Percentiles rank a stretch among this genome's conserved stretches.
phyloP scores from a whole-genome alignment of 2,888 invertebrate genomes.

The Chymomyza amoena region DNA sequence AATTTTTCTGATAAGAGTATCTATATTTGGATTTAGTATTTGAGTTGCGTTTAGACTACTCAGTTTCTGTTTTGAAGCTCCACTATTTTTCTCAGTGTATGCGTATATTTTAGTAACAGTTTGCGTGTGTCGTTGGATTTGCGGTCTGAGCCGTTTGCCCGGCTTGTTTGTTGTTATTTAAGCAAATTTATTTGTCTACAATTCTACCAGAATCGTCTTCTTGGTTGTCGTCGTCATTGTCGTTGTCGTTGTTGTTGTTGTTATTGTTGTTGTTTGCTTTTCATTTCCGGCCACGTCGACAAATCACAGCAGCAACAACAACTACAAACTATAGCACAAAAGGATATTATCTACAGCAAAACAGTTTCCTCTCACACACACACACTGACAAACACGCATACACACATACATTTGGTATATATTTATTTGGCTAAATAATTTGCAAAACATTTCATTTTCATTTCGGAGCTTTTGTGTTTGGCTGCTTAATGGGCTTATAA shows the following conservation, averaged over 20 bases:
- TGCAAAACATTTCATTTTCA: conserved; percentile 53
- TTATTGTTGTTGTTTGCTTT: conserved; percentile 62
- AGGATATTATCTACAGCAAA: conserved; percentile 67
- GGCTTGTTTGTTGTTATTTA: conserved; percentile 46
- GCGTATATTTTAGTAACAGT: conserved; percentile 33
- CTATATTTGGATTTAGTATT: too few species aligned
- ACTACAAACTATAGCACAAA: conserved; percentile 34
- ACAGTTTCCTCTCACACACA: conserved; percentile 44
- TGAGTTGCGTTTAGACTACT: too few species aligned
- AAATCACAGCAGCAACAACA: conserved; percentile 54
- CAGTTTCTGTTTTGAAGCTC: too few species aligned
- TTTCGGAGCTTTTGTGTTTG: conserved; percentile 33
- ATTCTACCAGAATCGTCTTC: conserved; percentile 23
- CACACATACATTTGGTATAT: conserved; percentile 19
- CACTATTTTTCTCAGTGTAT: neutral
- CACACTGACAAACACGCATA: neutral
- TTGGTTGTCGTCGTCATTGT: conserved; percentile 4
- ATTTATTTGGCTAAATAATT: conserved; percentile 68
- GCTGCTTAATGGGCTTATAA: conserved; percentile 57
- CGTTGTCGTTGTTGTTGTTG: conserved; percentile 34
- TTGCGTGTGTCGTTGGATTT: conserved; percentile 26
- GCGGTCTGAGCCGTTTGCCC: conserved; percentile 24
- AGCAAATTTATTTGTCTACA: conserved; percentile 52
- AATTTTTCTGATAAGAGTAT: too few species aligned
- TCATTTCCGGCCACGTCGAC: conserved; percentile 71